phyloP scores from a whole-genome alignment of 1,140 invertebrate species.

The Fragariocoptes setiger region DNA sequence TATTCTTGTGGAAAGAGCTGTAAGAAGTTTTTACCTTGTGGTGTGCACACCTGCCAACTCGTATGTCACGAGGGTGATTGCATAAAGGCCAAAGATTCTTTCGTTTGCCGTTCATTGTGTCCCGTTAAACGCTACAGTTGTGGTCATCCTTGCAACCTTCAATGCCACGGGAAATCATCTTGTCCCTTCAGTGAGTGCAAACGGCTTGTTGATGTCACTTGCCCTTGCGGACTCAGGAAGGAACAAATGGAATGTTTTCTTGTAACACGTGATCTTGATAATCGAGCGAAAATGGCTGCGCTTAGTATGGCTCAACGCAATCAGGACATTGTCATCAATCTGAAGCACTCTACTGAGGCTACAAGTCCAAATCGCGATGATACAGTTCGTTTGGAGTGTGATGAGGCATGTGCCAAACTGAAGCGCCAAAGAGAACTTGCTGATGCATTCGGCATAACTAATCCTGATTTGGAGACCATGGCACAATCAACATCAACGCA shows the following conservation, averaged over 20 bases:
- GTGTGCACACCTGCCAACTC: conserved; percentile 37
- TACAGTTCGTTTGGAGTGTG: conserved; percentile 39
- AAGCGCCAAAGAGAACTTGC: conserved; percentile 59
- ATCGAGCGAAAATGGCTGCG: not conserved
- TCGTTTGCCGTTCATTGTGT: conserved; percentile 48
- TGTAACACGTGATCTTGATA: not conserved
- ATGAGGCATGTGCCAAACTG: conserved; percentile 51
- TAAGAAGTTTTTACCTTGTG: conserved; percentile 36
- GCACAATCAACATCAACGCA: conserved; percentile 22
- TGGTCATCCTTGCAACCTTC: conserved; percentile 44
- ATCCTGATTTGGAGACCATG: conserved; percentile 40
- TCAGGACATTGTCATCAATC: not conserved
- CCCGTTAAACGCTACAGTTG: conserved; percentile 72
- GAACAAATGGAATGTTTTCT: conserved; percentile 2
- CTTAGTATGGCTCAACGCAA: not conserved
- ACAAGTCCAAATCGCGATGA: conserved; percentile 2
- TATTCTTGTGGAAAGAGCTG: conserved; percentile 68
- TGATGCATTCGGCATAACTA: conserved; percentile 54
- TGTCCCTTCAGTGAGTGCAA: conserved; percentile 24
- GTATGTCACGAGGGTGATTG: conserved; percentile 38
- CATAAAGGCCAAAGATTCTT: conserved; percentile 17
- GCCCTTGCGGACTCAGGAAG: conserved; percentile 1
- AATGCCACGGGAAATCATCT: conserved; percentile 39
- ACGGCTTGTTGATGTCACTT: conserved; percentile 15
- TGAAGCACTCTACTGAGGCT: not conserved